Percentiles rank a stretch among this genome's conserved stretches.
phyloP scores from a whole-genome alignment of 2,797 vertebrate species.

The Siniperca scherzeri region DNA sequence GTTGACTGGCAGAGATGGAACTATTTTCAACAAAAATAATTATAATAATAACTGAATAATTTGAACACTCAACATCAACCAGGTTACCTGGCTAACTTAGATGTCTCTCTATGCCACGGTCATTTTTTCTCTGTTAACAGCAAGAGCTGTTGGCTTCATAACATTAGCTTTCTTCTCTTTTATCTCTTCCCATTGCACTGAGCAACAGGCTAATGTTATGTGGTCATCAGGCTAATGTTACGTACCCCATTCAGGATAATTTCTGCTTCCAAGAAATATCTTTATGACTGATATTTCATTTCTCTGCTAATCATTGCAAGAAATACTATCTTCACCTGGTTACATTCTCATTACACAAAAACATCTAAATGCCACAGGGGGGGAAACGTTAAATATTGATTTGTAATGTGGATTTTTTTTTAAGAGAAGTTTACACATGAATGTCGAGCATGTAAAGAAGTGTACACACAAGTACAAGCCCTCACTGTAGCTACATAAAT shows the following conservation, averaged over 20 bases:
- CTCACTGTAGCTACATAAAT: background rate
- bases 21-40: background rate
- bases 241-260: background rate
- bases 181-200: background rate
- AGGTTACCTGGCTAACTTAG: background rate
- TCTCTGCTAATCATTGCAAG: background rate
- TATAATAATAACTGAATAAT: background rate
- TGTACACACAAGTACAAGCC: background rate
- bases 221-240: slow-evolving; percentile 18
- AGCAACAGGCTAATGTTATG: slow-evolving; percentile 22
- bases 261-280: slow-evolving; percentile 5
- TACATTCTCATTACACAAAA: background rate
- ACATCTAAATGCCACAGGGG: background rate
- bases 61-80: background rate
- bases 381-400: background rate
- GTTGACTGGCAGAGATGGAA: background rate
- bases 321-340: slow-evolving; percentile 13
- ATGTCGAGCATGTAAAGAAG: background rate
- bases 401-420: background rate
- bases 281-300: slow-evolving; percentile 21
- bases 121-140: background rate
- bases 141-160: background rate
- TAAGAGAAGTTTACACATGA: background rate
- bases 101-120: background rate
- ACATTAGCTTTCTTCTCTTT: background rate